Evolutionary conservation across 2,888 invertebrate species (phyloP).

Genomic region (Macroteleia sp.): DNA sequence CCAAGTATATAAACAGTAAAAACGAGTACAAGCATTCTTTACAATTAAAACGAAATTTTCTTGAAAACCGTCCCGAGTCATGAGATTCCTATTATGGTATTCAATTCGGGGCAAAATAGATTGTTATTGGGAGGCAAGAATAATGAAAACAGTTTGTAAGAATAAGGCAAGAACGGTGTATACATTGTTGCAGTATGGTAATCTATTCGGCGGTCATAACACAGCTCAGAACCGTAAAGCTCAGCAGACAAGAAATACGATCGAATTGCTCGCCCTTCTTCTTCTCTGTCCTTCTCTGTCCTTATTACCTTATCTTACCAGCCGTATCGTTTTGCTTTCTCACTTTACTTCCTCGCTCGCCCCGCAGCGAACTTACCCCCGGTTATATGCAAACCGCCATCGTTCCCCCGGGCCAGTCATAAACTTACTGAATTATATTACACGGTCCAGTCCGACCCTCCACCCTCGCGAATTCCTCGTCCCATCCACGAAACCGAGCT

Average conservation of each 20-base stretch:
- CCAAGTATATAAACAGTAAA: too few species aligned
- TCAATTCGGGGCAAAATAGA: conserved; percentile 21
- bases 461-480: conserved; percentile 59
- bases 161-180: conserved; percentile 45
- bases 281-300: conserved; percentile 59
- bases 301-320: not conserved
- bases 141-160: conserved; percentile 53
- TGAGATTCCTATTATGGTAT: conserved; percentile 24
- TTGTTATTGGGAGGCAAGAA: conserved; percentile 28
- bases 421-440: conserved; percentile 84
- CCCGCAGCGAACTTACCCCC: conserved; percentile 80
- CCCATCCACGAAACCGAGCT: conserved; percentile 5
- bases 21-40: too few species aligned
- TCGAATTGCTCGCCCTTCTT: conserved; percentile 73
- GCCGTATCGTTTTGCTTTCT: conserved; percentile 58
- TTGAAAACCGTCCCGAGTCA: too few species aligned
- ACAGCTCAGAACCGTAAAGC: conserved; percentile 80
- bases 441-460: conserved; percentile 73
- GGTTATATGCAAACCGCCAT: conserved; percentile 83
- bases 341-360: conserved; percentile 59
- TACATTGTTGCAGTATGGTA: conserved; percentile 73
- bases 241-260: conserved; percentile 84
- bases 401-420: conserved; percentile 81
- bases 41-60: too few species aligned
- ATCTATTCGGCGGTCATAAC: conserved; percentile 83